phyloP scores from a whole-genome alignment of 2,113 vertebrate species.

The Zosterops hypoxanthus region DNA sequence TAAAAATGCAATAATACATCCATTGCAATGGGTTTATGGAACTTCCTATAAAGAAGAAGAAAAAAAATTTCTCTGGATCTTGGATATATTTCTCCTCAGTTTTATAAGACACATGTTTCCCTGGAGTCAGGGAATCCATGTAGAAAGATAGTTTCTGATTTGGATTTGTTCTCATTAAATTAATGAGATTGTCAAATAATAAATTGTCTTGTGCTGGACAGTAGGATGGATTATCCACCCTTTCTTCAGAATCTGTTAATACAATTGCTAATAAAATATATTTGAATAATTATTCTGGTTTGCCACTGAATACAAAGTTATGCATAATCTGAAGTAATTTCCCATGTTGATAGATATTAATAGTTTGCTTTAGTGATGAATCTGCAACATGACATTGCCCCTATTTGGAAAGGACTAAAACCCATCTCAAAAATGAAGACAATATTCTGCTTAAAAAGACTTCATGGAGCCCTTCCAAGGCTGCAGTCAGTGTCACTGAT shows the following conservation, averaged over 20 bases:
- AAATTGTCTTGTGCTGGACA: neutral
- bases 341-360: neutral
- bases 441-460: neutral
- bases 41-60: neutral
- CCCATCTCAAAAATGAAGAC: neutral
- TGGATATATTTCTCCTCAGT: neutral
- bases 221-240: neutral
- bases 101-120: neutral
- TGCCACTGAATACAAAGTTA: neutral
- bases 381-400: neutral
- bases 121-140: neutral
- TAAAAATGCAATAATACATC: neutral
- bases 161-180: neutral
- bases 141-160: neutral
- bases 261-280: neutral
- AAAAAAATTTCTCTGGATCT: neutral
- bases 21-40: neutral
- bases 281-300: neutral
- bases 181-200: no score
- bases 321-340: neutral
- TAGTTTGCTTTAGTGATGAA: neutral
- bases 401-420: neutral
- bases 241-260: neutral
- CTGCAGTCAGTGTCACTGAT: neutral
- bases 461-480: neutral